Evolutionary conservation across 2,888 invertebrate genomes (phyloP).

Genomic region (Molorchus minor): DNA sequence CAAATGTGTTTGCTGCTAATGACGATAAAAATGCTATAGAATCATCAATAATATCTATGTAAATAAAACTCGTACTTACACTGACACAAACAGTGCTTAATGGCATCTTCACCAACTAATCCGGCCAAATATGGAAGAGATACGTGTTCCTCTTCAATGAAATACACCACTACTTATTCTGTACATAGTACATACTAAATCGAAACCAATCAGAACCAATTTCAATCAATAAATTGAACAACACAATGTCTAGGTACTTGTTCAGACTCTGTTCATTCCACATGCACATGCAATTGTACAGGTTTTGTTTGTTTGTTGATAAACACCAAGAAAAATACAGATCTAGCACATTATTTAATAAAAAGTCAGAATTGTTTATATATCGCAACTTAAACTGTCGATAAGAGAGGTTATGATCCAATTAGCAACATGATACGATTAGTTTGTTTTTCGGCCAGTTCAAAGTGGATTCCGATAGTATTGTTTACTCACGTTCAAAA

Average conservation of each 20-base stretch:
- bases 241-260: too few relatives aligned
- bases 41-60: background rate
- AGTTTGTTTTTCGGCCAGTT: background rate
- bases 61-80: constrained; percentile 40
- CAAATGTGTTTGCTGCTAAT: background rate
- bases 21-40: background rate
- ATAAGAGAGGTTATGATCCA: constrained; percentile 13
- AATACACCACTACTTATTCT: too few relatives aligned
- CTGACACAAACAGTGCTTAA: constrained; percentile 51
- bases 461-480: background rate
- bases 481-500: too few relatives aligned
- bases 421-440: background rate
- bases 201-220: too few relatives aligned
- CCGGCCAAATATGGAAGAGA: constrained; percentile 5
- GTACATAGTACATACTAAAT: too few relatives aligned
- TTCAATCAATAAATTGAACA: too few relatives aligned
- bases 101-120: constrained; percentile 41
- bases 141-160: too few relatives aligned
- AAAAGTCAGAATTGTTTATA: background rate
- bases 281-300: constrained; percentile 1
- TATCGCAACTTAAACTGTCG: background rate
- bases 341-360: background rate
- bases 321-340: constrained; percentile 1
- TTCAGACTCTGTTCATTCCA: too few relatives aligned
- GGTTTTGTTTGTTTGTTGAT: constrained; percentile 2